Evolutionary conservation across 2,113 vertebrate genomes (phyloP).

Genomic region (Myrmophylax atrothorax): DNA sequence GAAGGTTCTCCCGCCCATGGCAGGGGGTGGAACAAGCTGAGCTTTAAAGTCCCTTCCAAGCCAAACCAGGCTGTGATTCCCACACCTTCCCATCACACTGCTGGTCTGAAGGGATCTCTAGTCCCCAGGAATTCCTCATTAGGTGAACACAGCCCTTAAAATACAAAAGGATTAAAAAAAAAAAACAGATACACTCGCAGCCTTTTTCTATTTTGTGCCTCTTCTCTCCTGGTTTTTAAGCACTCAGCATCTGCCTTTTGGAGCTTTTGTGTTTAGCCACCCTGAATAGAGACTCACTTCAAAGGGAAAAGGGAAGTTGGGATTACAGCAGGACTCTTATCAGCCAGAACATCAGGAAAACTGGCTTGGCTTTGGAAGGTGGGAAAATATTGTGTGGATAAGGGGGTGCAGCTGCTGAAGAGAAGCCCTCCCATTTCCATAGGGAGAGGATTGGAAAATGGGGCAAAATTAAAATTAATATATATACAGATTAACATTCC

Average conservation of each 20-base stretch:
- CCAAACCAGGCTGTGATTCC: neutral
- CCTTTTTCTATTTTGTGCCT: neutral
- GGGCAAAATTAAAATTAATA: neutral
- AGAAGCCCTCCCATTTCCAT: no score
- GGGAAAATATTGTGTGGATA: neutral
- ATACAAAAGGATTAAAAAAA: neutral
- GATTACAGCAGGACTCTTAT: neutral
- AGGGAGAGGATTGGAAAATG: neutral
- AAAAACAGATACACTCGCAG: neutral
- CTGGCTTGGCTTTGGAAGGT: neutral
- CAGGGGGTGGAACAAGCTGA: fast-evolving
- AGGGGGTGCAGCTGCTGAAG: neutral
- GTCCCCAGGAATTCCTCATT: neutral
- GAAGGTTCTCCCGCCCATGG: neutral
- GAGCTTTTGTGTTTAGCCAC: neutral
- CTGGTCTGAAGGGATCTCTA: neutral
- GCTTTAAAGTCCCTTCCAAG: neutral
- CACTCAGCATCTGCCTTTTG: neutral
- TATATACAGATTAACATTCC: fast-evolving
- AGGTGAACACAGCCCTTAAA: neutral
- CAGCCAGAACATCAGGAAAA: neutral
- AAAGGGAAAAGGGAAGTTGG: neutral
- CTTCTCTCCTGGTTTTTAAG: neutral
- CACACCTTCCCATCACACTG: neutral
- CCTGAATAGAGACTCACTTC: neutral